Conservation (phyloP, 2,797 vertebrate genomes). For the Sylvia borin region DNA sequence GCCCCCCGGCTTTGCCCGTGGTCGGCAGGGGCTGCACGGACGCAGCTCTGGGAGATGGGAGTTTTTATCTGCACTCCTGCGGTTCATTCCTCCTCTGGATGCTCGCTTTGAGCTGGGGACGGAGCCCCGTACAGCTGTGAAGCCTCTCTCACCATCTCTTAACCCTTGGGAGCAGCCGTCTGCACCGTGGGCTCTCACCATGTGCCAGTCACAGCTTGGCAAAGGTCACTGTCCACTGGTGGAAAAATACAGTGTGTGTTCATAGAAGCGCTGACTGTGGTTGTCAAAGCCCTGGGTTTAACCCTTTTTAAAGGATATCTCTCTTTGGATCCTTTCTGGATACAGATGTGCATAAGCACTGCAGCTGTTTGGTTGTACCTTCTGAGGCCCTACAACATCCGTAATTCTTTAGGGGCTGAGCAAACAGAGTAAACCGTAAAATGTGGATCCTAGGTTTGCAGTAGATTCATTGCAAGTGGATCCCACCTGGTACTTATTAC, state of each 20-base stretch:
- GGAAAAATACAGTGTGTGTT: not conserved
- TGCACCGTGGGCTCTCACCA: fast-evolving
- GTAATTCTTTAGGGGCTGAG: not conserved
- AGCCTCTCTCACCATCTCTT: not conserved
- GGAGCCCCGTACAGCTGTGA: not conserved
- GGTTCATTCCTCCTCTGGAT: not conserved
- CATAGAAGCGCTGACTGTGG: fast-evolving
- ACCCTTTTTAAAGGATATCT: not conserved
- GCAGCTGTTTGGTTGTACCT: not conserved
- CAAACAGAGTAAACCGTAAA: not conserved
- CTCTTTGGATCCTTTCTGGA: not conserved
- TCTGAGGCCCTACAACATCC: not conserved
- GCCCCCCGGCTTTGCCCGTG: not conserved
- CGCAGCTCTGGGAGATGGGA: fast-evolving
- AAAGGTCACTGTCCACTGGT: not conserved
- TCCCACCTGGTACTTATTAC: not conserved
- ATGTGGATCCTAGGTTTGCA: not conserved
- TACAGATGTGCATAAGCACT: not conserved
- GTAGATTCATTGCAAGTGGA: not conserved
- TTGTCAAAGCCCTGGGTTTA: not conserved
- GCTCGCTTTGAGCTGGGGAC: not conserved
- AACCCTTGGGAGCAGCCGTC: fast-evolving
- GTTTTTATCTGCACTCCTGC: fast-evolving
- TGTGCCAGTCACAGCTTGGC: not conserved
- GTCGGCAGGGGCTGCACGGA: not conserved